Conservation (phyloP, 2,113 vertebrate genomes). For the Sphyrna mokarran region DNA sequence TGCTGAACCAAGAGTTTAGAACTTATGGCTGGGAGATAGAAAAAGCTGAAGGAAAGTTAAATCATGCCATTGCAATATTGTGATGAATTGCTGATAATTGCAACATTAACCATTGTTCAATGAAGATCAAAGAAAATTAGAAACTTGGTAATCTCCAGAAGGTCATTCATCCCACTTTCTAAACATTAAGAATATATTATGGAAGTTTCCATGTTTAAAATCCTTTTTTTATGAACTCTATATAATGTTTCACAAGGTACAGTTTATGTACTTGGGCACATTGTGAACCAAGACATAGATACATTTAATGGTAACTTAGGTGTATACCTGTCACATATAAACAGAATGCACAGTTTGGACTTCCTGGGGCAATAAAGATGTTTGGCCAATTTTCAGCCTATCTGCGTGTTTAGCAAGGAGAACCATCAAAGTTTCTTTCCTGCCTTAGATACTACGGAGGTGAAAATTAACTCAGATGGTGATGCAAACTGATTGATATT, state of each 20-base stretch:
- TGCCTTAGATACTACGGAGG: neutral
- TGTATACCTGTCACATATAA: neutral
- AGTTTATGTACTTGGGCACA: neutral
- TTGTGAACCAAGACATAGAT: neutral
- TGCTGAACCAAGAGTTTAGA: neutral
- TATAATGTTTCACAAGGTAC: neutral
- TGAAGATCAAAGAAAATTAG: neutral
- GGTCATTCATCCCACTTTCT: neutral
- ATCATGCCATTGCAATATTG: neutral
- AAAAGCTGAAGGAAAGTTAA: neutral
- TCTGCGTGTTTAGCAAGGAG: neutral
- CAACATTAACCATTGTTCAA: neutral
- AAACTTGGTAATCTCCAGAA: neutral
- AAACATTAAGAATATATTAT: neutral
- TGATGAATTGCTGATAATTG: neutral
- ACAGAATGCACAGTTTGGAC: neutral
- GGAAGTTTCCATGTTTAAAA: neutral
- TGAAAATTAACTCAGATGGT: neutral
- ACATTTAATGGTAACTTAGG: neutral
- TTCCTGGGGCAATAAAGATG: neutral
- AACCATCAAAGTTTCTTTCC: neutral
- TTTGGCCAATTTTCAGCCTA: neutral
- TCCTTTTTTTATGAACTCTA: neutral
- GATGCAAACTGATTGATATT: neutral
- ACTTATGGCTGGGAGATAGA: neutral